Evolutionary conservation across 2,888 invertebrate genomes (phyloP).

Genomic region (Hemithea aestivaria): DNA sequence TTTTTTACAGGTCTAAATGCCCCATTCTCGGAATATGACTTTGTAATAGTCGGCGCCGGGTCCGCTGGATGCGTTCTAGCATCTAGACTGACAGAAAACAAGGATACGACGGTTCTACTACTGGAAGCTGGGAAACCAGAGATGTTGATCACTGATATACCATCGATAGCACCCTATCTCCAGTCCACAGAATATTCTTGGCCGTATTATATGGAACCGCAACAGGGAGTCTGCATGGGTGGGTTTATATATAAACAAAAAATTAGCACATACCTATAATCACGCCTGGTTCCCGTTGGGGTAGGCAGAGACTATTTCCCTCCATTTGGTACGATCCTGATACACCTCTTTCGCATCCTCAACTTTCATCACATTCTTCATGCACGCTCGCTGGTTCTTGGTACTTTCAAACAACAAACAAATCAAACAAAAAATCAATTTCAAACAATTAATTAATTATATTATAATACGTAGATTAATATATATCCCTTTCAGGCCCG

Average conservation of each 20-base stretch:
- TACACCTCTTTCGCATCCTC: too few species aligned
- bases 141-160: constrained; percentile 76
- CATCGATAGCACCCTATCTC: constrained; percentile 76
- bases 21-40: constrained; percentile 71
- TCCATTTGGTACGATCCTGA: too few species aligned
- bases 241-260: constrained; percentile 5
- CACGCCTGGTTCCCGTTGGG: too few species aligned
- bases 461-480: too few species aligned
- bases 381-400: background rate
- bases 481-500: background rate
- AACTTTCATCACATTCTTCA: too few species aligned
- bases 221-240: constrained; percentile 80
- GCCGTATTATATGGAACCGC: constrained; percentile 84
- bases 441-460: too few species aligned
- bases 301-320: too few species aligned
- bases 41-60: constrained; percentile 78
- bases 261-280: background rate
- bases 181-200: constrained; percentile 83
- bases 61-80: constrained; percentile 78
- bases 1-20: constrained; percentile 40
- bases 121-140: constrained; percentile 65
- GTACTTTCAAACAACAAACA: too few species aligned
- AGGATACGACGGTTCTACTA: constrained; percentile 57
- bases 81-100: constrained; percentile 65
- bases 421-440: too few species aligned